Percentiles rank a stretch among this genome's conserved stretches.
Conservation (phyloP, 1,140 invertebrate species). For the Coenobita brevimanus region DNA sequence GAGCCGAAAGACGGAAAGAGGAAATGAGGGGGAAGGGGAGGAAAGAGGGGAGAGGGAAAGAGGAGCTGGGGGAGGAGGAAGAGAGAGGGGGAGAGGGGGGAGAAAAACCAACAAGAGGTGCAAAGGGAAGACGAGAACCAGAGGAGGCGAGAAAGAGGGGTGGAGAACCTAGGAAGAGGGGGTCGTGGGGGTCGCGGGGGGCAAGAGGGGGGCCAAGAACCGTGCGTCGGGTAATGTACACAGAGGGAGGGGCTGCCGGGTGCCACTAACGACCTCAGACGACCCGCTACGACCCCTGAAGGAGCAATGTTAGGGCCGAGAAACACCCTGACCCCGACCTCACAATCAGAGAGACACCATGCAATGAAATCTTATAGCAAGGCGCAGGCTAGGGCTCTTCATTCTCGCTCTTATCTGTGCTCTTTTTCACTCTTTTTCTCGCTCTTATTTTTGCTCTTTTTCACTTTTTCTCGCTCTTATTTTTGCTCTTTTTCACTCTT, state of each 20-base stretch:
- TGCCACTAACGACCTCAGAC: background rate
- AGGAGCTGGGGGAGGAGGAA: constrained; percentile 9
- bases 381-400: background rate
- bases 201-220: no score
- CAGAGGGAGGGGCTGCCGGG: background rate
- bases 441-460: background rate
- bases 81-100: background rate
- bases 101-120: no score
- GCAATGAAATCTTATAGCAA: constrained; percentile 48
- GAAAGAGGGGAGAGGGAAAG: background rate
- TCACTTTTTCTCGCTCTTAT: background rate
- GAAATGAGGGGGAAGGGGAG: background rate
- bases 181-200: no score
- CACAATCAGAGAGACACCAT: constrained; percentile 43
- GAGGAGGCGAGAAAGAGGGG: background rate
- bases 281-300: background rate
- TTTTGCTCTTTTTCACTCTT: background rate
- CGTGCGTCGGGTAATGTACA: background rate
- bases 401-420: background rate
- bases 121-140: no score
- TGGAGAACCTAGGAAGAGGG: background rate
- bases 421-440: no score
- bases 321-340: background rate
- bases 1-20: background rate
- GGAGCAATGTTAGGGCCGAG: background rate